phyloP scores from a whole-genome alignment of 30 jellyfish, hydroid and myxozoan genomes.

The Hydractinia symbiolongicarpus region DNA sequence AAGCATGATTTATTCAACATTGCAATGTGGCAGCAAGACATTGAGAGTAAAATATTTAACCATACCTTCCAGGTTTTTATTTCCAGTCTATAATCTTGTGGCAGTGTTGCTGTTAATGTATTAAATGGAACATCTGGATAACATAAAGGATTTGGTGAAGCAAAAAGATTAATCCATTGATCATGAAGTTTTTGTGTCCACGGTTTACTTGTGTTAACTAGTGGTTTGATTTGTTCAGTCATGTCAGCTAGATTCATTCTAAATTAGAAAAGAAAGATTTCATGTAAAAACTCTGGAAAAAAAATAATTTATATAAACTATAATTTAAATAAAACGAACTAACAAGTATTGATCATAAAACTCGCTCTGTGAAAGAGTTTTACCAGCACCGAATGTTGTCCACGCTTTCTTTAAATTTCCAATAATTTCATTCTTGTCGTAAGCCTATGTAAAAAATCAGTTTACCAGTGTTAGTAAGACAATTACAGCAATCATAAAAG shows the following conservation, averaged over 20 bases:
- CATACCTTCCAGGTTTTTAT: too few species aligned
- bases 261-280: neutral
- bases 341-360: constrained; percentile 31
- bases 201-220: constrained; percentile 36
- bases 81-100: too few species aligned
- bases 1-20: too few species aligned
- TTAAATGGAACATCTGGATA: constrained; percentile 44
- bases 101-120: constrained; percentile 5
- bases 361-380: neutral
- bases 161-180: constrained; percentile 43
- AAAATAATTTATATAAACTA: neutral
- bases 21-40: too few species aligned
- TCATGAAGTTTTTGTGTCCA: constrained; percentile 46
- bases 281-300: neutral
- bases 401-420: constrained; percentile 35
- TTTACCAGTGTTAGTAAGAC: neutral
- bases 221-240: constrained; percentile 22
- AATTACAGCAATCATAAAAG: too few species aligned
- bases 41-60: too few species aligned
- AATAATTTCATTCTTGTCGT: constrained; percentile 20
- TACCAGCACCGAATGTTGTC: constrained; percentile 40
- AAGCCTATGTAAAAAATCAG: constrained; percentile 5
- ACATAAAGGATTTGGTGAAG: constrained; percentile 41
- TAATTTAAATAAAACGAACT: neutral
- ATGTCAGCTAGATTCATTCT: constrained; percentile 28